Conservation (phyloP, 2,113 vertebrate species). For the Erythrocercus mccallii region DNA sequence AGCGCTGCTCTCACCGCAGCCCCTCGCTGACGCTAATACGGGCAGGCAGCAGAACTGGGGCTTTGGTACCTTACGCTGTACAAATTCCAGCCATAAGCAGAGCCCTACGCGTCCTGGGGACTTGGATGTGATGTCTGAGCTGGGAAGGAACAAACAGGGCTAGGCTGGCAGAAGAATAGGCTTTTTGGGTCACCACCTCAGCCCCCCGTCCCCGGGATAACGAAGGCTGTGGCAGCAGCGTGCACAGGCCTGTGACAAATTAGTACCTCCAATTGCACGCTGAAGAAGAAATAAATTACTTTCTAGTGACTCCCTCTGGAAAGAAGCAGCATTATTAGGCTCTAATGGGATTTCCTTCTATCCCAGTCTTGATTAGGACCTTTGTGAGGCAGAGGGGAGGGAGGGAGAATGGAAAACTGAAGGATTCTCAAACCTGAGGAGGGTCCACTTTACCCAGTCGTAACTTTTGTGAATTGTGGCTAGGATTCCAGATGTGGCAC, state of each 20-base stretch:
- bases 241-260: not conserved
- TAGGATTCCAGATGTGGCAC: not conserved
- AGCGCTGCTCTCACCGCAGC: not conserved
- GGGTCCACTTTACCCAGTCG: not conserved
- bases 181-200: not conserved
- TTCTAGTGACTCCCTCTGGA: conserved; percentile 55
- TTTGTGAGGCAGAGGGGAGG: not conserved
- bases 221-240: not conserved
- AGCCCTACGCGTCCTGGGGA: not conserved
- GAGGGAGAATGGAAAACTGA: not conserved
- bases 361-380: not conserved
- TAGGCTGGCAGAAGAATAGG: not conserved
- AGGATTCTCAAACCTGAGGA: not conserved
- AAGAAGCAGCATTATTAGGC: conserved; percentile 34
- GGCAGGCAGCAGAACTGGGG: not conserved
- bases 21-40: not conserved
- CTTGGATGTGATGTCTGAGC: not conserved
- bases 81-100: not conserved
- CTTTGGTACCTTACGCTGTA: not conserved
- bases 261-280: not conserved
- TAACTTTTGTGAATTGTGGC: not conserved
- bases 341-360: conserved; percentile 46
- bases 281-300: conserved; percentile 40
- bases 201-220: not conserved
- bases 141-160: not conserved